A percentile compares a stretch with the other conserved stretches of the same genome.
phyloP scores from a whole-genome alignment of 92 coral and sea anemone genomes.

The Epizoanthus fatuus region DNA sequence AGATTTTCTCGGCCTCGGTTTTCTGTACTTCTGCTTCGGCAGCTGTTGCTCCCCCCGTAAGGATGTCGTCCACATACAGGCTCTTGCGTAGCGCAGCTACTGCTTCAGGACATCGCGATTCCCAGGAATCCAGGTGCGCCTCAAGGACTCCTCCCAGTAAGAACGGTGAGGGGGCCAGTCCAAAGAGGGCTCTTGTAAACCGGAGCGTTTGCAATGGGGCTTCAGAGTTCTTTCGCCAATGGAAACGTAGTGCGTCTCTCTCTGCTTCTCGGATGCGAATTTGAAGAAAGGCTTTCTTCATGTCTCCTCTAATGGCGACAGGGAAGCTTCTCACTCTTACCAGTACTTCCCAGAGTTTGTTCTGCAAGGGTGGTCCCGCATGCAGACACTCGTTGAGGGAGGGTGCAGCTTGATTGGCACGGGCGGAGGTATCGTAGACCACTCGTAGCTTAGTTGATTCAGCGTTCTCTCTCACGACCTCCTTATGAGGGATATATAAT shows the following conservation, averaged over 20 bases:
- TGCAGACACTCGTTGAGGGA: conserved; percentile 33
- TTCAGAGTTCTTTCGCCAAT: conserved; percentile 25
- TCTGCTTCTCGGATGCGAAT: conserved; percentile 59
- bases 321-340: conserved; percentile 20
- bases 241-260: conserved; percentile 55
- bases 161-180: conserved; percentile 58
- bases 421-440: conserved; percentile 45
- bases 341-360: conserved; percentile 37
- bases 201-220: neutral
- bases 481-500: conserved; percentile 57
- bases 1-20: conserved; percentile 42
- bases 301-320: neutral
- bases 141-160: conserved; percentile 62
- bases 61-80: conserved; percentile 72
- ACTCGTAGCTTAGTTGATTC: conserved; percentile 45
- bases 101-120: conserved; percentile 52
- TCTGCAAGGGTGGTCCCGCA: conserved; percentile 46
- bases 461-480: conserved; percentile 48
- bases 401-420: neutral
- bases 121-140: conserved; percentile 55
- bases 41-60: conserved; percentile 55
- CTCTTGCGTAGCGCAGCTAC: conserved; percentile 44
- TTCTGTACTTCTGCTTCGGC: conserved; percentile 63
- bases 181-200: conserved; percentile 43
- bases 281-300: conserved; percentile 48